These are phyloP conservation scores for Tetheella fluctuosa DNA, from an alignment of 2,888 invertebrate species.

Conservation along the genomic window DNA sequence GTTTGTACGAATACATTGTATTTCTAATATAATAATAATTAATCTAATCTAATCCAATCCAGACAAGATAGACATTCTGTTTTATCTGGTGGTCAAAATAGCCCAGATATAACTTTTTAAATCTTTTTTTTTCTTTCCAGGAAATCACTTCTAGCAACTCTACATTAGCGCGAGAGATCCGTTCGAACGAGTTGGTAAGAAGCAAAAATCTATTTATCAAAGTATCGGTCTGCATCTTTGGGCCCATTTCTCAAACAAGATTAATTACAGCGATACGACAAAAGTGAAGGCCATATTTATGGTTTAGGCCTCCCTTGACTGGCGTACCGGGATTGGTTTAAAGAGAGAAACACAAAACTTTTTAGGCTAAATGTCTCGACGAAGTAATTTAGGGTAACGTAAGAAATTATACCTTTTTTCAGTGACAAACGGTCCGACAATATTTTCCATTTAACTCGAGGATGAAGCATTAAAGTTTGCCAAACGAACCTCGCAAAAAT, in stretches of 20 bases:
- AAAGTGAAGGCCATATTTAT: slow-evolving; percentile 61
- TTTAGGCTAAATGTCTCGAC: neutral
- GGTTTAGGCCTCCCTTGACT: slow-evolving; percentile 23
- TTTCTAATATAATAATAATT: too few species aligned
- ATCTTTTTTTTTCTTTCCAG: neutral
- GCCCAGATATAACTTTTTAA: too few species aligned
- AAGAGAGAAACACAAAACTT: slow-evolving; percentile 26
- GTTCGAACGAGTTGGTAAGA: slow-evolving; percentile 65
- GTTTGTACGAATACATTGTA: too few species aligned
- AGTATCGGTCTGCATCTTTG: slow-evolving; percentile 70
- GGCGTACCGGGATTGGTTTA: slow-evolving; percentile 15
- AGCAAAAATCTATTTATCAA: slow-evolving; percentile 80
- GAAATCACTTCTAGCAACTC: slow-evolving; percentile 16
- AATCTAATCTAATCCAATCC: too few species aligned
- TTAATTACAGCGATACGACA: slow-evolving; percentile 69
- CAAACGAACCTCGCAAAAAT: neutral
- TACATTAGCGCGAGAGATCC: slow-evolving; percentile 37
- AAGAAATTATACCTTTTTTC: slow-evolving; percentile 12
- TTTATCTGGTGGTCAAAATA: too few species aligned
- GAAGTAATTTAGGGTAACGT: slow-evolving; percentile 11
- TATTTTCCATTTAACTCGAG: slow-evolving; percentile 8
- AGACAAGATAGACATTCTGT: too few species aligned
- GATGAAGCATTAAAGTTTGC: slow-evolving; percentile 1
- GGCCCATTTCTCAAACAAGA: slow-evolving; percentile 73
- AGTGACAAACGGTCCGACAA: slow-evolving; percentile 20